phyloP scores from a whole-genome alignment of 92 coral and sea anemone species.

The Porites cylindrica region DNA sequence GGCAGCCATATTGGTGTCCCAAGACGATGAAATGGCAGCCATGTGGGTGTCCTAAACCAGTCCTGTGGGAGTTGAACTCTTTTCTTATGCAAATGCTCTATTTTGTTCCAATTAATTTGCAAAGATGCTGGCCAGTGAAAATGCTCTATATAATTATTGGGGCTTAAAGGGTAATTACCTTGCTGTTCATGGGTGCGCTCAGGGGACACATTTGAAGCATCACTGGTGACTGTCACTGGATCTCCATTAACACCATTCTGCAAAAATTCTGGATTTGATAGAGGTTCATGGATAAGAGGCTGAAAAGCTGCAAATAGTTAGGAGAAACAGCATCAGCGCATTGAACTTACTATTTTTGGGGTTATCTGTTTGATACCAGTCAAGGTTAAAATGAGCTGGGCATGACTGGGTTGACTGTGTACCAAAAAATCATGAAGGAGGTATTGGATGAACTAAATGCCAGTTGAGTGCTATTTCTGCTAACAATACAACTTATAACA shows the following conservation, averaged over 20 bases:
- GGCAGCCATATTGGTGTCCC: too few species aligned
- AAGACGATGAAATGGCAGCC: too few species aligned
- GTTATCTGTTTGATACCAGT: background rate
- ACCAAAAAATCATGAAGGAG: background rate
- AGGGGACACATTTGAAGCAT: background rate
- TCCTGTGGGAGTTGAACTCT: too few species aligned
- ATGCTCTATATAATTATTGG: too few species aligned
- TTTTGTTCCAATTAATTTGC: too few species aligned
- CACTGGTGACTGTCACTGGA: conserved; percentile 4
- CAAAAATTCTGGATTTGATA: conserved; percentile 51
- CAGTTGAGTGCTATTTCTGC: too few species aligned
- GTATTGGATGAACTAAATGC: background rate
- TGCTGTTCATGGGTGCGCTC: conserved; percentile 18
- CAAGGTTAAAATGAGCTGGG: background rate
- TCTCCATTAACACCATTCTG: conserved; percentile 13
- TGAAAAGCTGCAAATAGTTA: conserved; percentile 62
- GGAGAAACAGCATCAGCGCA: background rate
- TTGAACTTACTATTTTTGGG: background rate
- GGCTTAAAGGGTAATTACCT: background rate
- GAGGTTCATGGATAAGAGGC: conserved; percentile 94
- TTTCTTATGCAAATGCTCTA: too few species aligned
- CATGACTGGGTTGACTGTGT: background rate
- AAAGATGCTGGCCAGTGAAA: too few species aligned
- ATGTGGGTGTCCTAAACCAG: too few species aligned
- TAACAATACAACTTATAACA: too few species aligned